phyloP scores from a whole-genome alignment of 2,888 invertebrate genomes.

The Rhamphomyia laevipes region DNA sequence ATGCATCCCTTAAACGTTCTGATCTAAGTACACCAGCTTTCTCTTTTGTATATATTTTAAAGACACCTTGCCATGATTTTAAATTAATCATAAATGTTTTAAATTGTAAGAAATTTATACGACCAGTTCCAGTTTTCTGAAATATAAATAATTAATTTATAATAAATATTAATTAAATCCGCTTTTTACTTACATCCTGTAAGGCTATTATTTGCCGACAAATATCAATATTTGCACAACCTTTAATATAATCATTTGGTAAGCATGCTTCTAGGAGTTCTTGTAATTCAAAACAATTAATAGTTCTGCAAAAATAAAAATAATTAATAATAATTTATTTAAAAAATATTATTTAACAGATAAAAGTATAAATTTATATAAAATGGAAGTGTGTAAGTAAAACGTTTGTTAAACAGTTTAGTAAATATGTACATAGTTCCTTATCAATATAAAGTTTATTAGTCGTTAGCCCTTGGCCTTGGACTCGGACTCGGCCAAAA shows the following conservation, averaged over 20 bases:
- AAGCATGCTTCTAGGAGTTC: conserved; percentile 81
- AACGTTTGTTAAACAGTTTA: no score
- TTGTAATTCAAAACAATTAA: conserved; percentile 83
- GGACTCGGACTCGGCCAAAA: no score
- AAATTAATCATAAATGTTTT: conserved; percentile 85
- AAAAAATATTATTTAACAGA: no score
- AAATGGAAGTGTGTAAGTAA: no score
- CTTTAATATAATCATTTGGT: conserved; percentile 89
- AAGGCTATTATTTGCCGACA: conserved; percentile 82
- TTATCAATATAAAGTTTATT: no score
- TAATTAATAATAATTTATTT: no score
- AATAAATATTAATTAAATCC: background rate
- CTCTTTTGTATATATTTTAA: conserved; percentile 81
- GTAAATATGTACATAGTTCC: no score
- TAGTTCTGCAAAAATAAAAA: conserved; percentile 43
- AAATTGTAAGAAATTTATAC: conserved; percentile 74
- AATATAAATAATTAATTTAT: conserved; percentile 15
- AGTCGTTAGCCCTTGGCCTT: no score
- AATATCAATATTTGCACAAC: conserved; percentile 84
- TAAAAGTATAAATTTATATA: no score
- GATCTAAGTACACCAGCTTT: conserved; percentile 82
- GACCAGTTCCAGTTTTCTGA: conserved; percentile 67
- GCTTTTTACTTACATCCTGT: conserved; percentile 62
- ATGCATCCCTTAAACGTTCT: conserved; percentile 70
- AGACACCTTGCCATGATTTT: conserved; percentile 82